Conservation (phyloP, 2,797 vertebrate genomes). For the Xerus rutilus region DNA sequence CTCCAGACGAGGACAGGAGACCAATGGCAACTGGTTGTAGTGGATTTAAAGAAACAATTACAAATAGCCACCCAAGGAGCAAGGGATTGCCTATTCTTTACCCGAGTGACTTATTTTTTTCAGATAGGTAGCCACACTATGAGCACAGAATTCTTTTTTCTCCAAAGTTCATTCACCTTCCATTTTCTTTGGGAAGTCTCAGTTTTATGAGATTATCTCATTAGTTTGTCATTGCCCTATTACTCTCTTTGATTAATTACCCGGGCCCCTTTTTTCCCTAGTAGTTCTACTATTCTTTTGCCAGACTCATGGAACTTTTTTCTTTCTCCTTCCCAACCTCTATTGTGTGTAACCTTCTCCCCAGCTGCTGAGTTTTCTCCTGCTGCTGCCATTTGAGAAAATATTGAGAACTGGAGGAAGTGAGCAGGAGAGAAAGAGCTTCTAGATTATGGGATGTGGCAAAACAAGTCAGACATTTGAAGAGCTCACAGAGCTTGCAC, state of each 20-base stretch:
- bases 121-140: neutral
- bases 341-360: neutral
- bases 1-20: neutral
- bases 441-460: neutral
- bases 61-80: neutral
- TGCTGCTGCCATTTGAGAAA: neutral
- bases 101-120: neutral
- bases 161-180: neutral
- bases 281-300: neutral
- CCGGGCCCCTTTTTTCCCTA: neutral
- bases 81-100: neutral
- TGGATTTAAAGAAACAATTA: neutral
- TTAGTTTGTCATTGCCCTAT: neutral
- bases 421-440: neutral
- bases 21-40: neutral
- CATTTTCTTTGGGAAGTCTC: neutral
- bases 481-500: neutral
- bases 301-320: neutral
- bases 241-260: neutral
- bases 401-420: neutral
- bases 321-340: neutral
- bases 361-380: neutral
- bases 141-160: neutral
- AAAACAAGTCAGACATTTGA: neutral
- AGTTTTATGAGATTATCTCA: constrained; percentile 29